These are phyloP conservation scores for Diarsia mendica DNA, from an alignment of 2,888 invertebrate species.

Conservation along the genomic window DNA sequence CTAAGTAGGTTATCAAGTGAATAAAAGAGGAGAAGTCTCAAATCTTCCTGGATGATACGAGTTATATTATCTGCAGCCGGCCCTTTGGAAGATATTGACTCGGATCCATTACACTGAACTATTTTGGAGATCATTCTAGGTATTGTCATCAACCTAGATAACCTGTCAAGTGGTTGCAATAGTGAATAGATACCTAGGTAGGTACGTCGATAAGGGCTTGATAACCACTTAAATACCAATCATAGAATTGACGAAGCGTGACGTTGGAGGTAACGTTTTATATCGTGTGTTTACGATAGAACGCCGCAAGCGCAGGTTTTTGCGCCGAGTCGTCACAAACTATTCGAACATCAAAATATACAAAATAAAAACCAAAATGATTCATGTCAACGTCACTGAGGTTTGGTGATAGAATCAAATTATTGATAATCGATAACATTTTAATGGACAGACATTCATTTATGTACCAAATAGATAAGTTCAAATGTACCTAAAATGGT, in stretches of 20 bases:
- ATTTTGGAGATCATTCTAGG: not conserved
- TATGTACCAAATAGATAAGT: slow-evolving; percentile 41
- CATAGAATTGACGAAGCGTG: slow-evolving; percentile 13
- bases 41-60: slow-evolving; percentile 5
- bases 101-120: slow-evolving; percentile 8
- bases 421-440: slow-evolving; percentile 31
- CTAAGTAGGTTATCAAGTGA: slow-evolving; percentile 10
- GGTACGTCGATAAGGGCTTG: slow-evolving; percentile 13
- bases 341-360: slow-evolving; percentile 24
- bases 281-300: slow-evolving; percentile 1
- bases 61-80: slow-evolving; percentile 23
- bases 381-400: slow-evolving; percentile 17
- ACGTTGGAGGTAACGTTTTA: slow-evolving; percentile 7
- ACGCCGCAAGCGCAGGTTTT: slow-evolving; percentile 29
- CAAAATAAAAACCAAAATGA: slow-evolving; percentile 7
- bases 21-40: slow-evolving; percentile 8
- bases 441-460: slow-evolving; percentile 29
- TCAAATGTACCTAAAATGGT: slow-evolving; percentile 4
- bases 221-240: slow-evolving; percentile 10
- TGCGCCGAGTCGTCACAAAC: slow-evolving; percentile 8
- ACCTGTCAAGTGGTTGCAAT: slow-evolving; percentile 20
- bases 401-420: slow-evolving; percentile 23
- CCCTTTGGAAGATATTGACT: slow-evolving; percentile 9
- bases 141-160: slow-evolving; percentile 19
- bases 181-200: not conserved